Percentiles rank a stretch among this genome's conserved stretches.
These are phyloP conservation scores for Phalacrocorax pelagicus DNA, from an alignment of 2,113 vertebrate species.

Conservation along the genomic window DNA sequence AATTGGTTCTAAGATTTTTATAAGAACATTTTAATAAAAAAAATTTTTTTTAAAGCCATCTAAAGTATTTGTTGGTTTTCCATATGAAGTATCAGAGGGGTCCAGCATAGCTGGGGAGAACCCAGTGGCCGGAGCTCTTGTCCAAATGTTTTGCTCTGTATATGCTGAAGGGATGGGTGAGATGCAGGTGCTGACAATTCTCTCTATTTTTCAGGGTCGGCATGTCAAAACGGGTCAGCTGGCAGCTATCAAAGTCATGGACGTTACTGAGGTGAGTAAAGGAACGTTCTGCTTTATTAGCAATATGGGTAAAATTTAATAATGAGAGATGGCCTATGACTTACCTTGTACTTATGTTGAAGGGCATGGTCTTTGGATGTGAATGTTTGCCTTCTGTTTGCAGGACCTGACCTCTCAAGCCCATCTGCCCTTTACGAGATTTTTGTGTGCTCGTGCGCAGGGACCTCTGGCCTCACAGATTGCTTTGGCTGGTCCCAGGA, in stretches of 20 bases:
- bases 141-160: neutral
- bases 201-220: slow-evolving; percentile 83
- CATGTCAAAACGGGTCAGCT: slow-evolving; percentile 98
- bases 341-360: neutral
- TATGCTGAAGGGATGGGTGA: neutral
- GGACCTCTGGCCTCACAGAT: neutral
- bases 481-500: neutral
- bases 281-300: neutral
- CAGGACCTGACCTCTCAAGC: neutral
- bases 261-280: slow-evolving; percentile 93
- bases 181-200: neutral
- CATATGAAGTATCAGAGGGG: neutral
- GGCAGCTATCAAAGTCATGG: slow-evolving; percentile 99
- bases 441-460: neutral
- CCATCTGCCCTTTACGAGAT: neutral
- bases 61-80: neutral
- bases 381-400: neutral
- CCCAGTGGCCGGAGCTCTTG: neutral
- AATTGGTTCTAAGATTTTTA: neutral
- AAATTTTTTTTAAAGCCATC: neutral
- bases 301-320: neutral
- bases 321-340: neutral
- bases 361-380: neutral
- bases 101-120: neutral
- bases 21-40: neutral